A percentile compares a stretch with the other conserved stretches of the same genome.
Conservation (phyloP, 1,140 invertebrate genomes). For the Probaryconus sp. region DNA sequence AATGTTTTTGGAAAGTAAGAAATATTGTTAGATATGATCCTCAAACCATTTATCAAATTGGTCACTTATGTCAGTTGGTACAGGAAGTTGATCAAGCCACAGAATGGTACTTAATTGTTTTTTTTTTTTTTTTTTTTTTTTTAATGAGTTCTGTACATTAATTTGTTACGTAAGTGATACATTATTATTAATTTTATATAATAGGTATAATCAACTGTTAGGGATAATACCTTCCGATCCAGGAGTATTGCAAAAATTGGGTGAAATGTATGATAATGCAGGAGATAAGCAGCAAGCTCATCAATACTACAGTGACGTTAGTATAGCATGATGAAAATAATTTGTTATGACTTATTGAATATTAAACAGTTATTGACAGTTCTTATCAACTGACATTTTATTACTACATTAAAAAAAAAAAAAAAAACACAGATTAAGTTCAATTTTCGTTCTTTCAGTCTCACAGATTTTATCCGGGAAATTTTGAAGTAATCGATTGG, state of each 20-base stretch:
- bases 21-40: conserved; percentile 88
- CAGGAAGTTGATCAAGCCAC: conserved; percentile 87
- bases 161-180: conserved; percentile 13
- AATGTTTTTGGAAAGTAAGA: conserved; percentile 90
- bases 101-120: conserved; percentile 82
- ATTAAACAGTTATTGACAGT: too few relatives aligned
- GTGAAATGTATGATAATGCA: conserved; percentile 89
- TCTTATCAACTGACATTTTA: too few relatives aligned
- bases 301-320: conserved; percentile 93
- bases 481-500: conserved; percentile 94
- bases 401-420: too few relatives aligned
- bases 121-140: conserved; percentile 16
- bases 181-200: conserved; percentile 10
- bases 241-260: conserved; percentile 88
- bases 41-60: conserved; percentile 92
- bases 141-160: conserved; percentile 10
- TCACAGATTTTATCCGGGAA: conserved; percentile 92
- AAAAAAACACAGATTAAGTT: too few relatives aligned
- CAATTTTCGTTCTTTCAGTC: too few relatives aligned
- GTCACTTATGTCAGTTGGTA: conserved; percentile 86
- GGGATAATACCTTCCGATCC: conserved; percentile 92
- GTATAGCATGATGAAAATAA: conserved; percentile 54
- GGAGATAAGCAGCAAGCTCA: conserved; percentile 95
- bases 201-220: conserved; percentile 90
- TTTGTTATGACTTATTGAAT: conserved; percentile 1